Evolutionary conservation across 2,113 vertebrate genomes (phyloP), one percentile per base, ranked within the genome.

Genomic region (Corythoichthys haematopterus): DNA sequence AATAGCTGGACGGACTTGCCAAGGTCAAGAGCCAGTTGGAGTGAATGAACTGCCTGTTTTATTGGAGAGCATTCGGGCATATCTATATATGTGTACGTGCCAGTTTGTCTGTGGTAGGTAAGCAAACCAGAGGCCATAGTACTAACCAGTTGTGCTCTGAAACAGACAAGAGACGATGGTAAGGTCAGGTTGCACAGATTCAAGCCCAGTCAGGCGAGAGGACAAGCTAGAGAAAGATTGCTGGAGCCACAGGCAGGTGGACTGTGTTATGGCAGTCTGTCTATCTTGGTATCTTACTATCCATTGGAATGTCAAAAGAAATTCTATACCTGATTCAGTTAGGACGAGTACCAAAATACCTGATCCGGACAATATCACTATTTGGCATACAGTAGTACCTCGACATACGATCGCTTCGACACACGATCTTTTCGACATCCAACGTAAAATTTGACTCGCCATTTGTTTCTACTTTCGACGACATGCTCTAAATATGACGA

Each of bases 71-170:
- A 58, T 82, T 79, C 12, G 66, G 66, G 65, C 77, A 7, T 75
- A 47, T 48, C 48, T 46, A 65, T 69, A 60, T 60, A 65, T 68
- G 70, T 62, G 69, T 70, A 65, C 64, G 69, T 69, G 62, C 36
- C 11, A 9, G 63, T 61, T 71, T 38, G 78, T 78, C 85, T 86
- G 88, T 75, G 85, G 88, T 88, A 88, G 88, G 87, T 90, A 84
- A 87, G 84, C 77, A 74, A 74, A 61, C 57, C 83, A 81, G 66
- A 80, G 82, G 83, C 84, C 68, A 33, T 70, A 70, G 69, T 52
- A 70, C 69, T 76, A 69, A 74, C 68, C 72, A 84, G 85, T 82
- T 76, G 79, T 40, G 71, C 81, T 85, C 80, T 79, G 81, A 80
- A 77, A 84, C 78, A 82, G 69, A 76, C 61, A 70, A 75, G 67